Evolutionary conservation across 1,140 invertebrate species (phyloP).

Genomic region (Drosophila yakuba): DNA sequence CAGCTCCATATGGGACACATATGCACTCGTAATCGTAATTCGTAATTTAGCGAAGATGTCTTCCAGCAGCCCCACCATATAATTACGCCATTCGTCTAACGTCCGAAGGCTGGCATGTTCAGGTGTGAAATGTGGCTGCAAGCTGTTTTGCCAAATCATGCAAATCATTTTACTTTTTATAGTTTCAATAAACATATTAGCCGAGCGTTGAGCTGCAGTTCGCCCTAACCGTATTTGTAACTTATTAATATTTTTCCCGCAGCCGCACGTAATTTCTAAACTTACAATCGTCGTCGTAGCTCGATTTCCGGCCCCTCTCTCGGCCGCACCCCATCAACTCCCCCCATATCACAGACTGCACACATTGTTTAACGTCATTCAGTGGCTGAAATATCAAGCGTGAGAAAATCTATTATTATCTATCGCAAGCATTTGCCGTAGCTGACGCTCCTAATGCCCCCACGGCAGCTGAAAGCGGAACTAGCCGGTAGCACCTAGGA

Average conservation of each 20-base stretch:
- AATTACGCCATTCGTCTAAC: conserved; percentile 56
- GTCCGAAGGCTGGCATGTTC: conserved; percentile 32
- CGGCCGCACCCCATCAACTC: conserved; percentile 8
- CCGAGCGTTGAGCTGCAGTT: conserved; percentile 40
- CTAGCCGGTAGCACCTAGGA: conserved; percentile 50
- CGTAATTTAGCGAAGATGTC: conserved; percentile 66
- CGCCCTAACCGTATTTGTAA: conserved; percentile 60
- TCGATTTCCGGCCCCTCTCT: conserved; percentile 69
- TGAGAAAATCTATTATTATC: conserved; percentile 83
- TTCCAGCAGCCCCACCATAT: conserved; percentile 35
- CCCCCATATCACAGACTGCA: conserved; percentile 50
- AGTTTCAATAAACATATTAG: conserved; percentile 77
- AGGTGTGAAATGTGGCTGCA: conserved; percentile 67
- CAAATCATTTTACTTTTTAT: conserved; percentile 71
- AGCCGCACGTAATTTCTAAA: conserved; percentile 75
- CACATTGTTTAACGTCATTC: conserved; percentile 82
- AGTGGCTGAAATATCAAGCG: conserved; percentile 80
- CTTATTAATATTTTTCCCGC: conserved; percentile 75
- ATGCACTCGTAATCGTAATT: conserved; percentile 36
- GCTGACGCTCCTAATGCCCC: conserved; percentile 50
- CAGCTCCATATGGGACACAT: background rate
- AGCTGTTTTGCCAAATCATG: conserved; percentile 70
- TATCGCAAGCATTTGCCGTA: conserved; percentile 56
- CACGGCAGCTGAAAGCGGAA: conserved; percentile 58
- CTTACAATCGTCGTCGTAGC: conserved; percentile 62